Evolutionary conservation across 2,888 invertebrate species (phyloP).

Genomic region (Metellina segmentata): DNA sequence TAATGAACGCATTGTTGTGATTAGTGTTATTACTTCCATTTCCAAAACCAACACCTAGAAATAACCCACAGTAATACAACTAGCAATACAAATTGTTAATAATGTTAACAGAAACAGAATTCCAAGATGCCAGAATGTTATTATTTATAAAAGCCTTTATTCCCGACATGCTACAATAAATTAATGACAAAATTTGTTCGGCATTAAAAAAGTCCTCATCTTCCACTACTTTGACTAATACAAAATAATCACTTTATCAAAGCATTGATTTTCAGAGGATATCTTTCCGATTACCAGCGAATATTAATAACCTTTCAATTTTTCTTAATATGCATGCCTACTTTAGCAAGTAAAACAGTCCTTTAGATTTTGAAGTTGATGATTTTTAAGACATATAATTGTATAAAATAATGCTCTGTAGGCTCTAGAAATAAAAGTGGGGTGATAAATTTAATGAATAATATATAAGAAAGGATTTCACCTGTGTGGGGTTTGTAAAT

Average conservation of each 20-base stretch:
- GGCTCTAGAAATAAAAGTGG: no score
- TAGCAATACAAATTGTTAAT: constrained; percentile 21
- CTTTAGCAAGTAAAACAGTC: no score
- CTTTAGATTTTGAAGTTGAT: no score
- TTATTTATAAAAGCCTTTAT: constrained; percentile 25
- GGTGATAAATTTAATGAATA: no score
- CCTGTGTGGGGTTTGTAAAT: no score
- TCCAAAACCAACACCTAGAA: constrained; percentile 7
- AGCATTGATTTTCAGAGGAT: background rate
- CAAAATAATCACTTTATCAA: background rate
- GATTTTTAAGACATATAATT: no score
- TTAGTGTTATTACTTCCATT: background rate
- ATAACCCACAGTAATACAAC: background rate
- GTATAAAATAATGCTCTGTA: no score
- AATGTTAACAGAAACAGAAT: constrained; percentile 21
- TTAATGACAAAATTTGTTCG: constrained; percentile 47
- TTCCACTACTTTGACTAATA: constrained; percentile 5
- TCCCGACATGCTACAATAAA: constrained; percentile 51
- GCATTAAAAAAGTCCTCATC: constrained; percentile 21
- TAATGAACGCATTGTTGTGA: background rate
- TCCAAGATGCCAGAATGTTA: constrained; percentile 34
- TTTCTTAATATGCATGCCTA: no score
- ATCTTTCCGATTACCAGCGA: background rate
- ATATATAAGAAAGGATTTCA: no score
- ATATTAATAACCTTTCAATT: no score